A percentile compares a stretch with the other conserved stretches of the same genome.
Conservation (phyloP, 64 coral and sea anemone species). For the Pocillopora damicornis region DNA sequence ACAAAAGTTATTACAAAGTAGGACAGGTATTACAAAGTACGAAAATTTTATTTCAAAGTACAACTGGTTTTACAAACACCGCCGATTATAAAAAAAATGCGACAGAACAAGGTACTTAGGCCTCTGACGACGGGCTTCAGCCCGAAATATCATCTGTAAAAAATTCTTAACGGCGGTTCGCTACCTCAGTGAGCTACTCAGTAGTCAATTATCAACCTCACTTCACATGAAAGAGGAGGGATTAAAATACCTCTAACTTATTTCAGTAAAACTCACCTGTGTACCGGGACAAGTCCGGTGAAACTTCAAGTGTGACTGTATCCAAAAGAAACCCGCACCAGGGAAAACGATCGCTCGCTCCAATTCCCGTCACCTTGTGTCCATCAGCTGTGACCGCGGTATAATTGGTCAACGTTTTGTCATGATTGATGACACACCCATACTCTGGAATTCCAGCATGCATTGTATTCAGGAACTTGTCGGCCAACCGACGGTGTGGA, state of each 20-base stretch:
- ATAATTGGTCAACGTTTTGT: constrained; percentile 86
- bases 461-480: constrained; percentile 66
- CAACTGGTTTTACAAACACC: too few species aligned
- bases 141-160: too few species aligned
- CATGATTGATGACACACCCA: constrained; percentile 61
- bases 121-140: too few species aligned
- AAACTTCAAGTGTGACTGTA: constrained; percentile 58
- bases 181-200: too few species aligned
- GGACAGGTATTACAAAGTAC: too few species aligned
- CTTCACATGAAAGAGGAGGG: neutral
- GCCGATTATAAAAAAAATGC: too few species aligned
- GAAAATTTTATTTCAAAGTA: too few species aligned
- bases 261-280: constrained; percentile 21
- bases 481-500: constrained; percentile 31
- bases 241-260: neutral
- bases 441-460: constrained; percentile 82
- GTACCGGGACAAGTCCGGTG: constrained; percentile 55
- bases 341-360: constrained; percentile 45
- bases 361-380: constrained; percentile 16
- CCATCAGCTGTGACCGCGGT: constrained; percentile 55
- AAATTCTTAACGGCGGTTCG: too few species aligned
- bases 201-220: too few species aligned
- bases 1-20: too few species aligned
- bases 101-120: too few species aligned
- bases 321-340: constrained; percentile 87